These are phyloP conservation scores for Megaleporinus macrocephalus DNA, from an alignment of 2,113 vertebrate species.

Conservation along the genomic window DNA sequence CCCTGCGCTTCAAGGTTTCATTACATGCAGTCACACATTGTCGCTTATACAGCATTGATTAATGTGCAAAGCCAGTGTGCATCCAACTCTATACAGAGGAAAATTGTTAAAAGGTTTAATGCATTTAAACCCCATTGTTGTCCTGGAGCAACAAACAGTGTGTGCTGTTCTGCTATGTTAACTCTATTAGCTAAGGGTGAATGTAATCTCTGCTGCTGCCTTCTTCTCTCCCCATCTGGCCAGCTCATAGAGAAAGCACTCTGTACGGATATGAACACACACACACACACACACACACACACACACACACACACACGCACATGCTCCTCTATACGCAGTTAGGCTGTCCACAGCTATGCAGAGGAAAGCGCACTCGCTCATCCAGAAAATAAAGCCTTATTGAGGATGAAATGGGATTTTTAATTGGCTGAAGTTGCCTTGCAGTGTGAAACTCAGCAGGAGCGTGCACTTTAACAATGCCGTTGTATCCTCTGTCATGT, in stretches of 20 bases:
- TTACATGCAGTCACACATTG: constrained; percentile 50
- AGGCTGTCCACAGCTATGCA: constrained; percentile 38
- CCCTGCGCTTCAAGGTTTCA: constrained; percentile 30
- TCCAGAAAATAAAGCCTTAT: constrained; percentile 82
- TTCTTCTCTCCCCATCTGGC: constrained; percentile 42
- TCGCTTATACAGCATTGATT: constrained; percentile 52
- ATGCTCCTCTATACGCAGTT: background rate
- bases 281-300: constrained; percentile 21
- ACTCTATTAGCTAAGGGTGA: constrained; percentile 54
- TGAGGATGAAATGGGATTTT: constrained; percentile 83
- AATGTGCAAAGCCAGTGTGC: constrained; percentile 44
- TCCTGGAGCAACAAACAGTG: constrained; percentile 65
- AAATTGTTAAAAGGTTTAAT: constrained; percentile 67
- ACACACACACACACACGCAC: constrained; percentile 10
- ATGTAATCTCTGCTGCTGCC: constrained; percentile 47
- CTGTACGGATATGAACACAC: constrained; percentile 31
- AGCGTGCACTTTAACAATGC: constrained; percentile 64
- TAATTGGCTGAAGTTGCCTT: constrained; percentile 75
- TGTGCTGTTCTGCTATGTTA: constrained; percentile 48
- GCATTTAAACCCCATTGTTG: constrained; percentile 66
- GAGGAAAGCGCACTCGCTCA: constrained; percentile 62
- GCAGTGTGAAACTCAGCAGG: constrained; percentile 64
- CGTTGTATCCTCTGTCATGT: constrained; percentile 64
- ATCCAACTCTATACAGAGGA: constrained; percentile 50
- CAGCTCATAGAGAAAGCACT: constrained; percentile 18